These are phyloP conservation scores for Spisula solida DNA, from an alignment of 2,888 invertebrate genomes.

Conservation along the genomic window DNA sequence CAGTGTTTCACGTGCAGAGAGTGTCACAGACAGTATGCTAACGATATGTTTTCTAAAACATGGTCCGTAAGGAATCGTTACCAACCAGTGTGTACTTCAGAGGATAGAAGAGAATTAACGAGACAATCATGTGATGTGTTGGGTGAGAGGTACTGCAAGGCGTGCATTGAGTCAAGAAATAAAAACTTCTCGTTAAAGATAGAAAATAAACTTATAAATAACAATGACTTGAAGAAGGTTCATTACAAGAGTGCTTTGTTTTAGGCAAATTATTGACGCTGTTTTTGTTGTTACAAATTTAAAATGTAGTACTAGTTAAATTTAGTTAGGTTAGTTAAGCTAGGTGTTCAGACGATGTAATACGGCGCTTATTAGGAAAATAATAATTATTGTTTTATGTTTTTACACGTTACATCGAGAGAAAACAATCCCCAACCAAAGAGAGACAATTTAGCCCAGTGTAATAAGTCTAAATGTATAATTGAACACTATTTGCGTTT, in stretches of 20 bases:
- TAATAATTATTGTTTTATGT: too few relatives aligned
- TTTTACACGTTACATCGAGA: too few relatives aligned
- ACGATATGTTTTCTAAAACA: conserved; percentile 53
- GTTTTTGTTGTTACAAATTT: neutral
- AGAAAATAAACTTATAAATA: conserved; percentile 49
- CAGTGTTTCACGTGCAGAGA: conserved; percentile 55
- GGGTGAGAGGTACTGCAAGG: conserved; percentile 64
- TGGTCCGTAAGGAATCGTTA: conserved; percentile 36
- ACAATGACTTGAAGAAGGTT: conserved; percentile 48
- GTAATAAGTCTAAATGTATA: too few relatives aligned
- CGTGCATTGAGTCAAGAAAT: conserved; percentile 61
- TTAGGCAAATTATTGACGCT: neutral
- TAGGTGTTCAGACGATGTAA: too few relatives aligned
- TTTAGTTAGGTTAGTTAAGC: too few relatives aligned
- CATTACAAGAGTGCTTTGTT: conserved; percentile 52
- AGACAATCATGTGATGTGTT: conserved; percentile 66
- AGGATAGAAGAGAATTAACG: neutral
- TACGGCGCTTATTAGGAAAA: too few relatives aligned
- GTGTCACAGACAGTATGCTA: conserved; percentile 54
- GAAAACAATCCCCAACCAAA: too few relatives aligned
- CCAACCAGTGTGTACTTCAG: conserved; percentile 4
- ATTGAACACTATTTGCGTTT: too few relatives aligned
- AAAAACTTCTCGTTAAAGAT: conserved; percentile 58
- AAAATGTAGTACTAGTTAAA: neutral
- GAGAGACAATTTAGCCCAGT: too few relatives aligned